Base-by-base conservation (phyloP, 30 jellyfish, hydroid and myxozoan species). In the Mastigias papua region DNA sequence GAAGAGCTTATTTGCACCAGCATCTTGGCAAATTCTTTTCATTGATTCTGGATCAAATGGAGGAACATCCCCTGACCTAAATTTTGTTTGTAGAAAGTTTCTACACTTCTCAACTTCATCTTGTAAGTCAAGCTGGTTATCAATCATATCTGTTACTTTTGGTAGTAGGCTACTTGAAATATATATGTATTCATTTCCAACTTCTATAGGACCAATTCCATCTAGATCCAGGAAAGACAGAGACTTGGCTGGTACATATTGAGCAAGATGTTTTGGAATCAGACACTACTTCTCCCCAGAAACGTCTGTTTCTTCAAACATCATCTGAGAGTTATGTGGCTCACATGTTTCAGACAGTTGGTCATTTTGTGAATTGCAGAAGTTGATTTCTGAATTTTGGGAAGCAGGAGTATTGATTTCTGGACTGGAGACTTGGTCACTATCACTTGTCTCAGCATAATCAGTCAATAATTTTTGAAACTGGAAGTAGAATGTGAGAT, bases 11-110 rank as follows among this genome's bases (percentile, higher is more conserved):
- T 75, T 26, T 75, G 75, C 74, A 19, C 86, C 86, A 37, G 86
- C 86, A 23, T 35, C 86, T 50, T 75, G 75, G 73, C 72, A 75
- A 49, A 75, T 17, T 34, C n/a, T 35, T 48, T 54, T 75, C 73
- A 75, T 34, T 1, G 86, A 8, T 26, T 75, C 73, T 37, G 86
- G 86, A 54, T 75, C 74, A 75, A 75, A 75, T 9, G 86, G 54
- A 42, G 54, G 54, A 4, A 42, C 7, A 4, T 42, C 13, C 54
- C 13, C 54, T 4, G 54, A 42, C 70, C 25, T 48, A 69, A 30
- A 60, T 49, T 13, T 50, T n/a, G n/a, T 21, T 16, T 42, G 86
- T 9, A 32, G 49, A 49, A 54, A 75, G 54, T 20, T 11, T 54
- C 23, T 69, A 5, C 31, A 23, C 49, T n/a, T 34, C 25, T 9